Evolutionary conservation across 1,140 invertebrate species (phyloP), one percentile per base, ranked within the genome.

Genomic region (Gryllus bimaculatus): DNA sequence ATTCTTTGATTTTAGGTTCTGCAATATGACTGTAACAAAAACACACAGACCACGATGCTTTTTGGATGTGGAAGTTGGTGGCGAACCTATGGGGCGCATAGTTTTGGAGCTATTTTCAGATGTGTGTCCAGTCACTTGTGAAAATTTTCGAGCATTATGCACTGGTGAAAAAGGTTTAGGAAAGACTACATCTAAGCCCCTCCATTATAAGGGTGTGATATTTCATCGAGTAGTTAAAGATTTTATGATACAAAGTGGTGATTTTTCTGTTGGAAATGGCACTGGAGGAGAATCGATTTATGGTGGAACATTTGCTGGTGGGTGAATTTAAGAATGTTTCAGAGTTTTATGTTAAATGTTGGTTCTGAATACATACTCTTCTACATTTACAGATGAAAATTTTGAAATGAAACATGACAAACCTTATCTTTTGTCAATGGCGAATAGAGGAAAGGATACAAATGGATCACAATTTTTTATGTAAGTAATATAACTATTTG

Each of bases 391-490:
- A 91, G 97, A 98, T 92, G 97, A 99, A 88, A 93, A 93, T 83
- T 97, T 99, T 85, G 91, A 91, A 0, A 82, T 96, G 26, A 94
- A 96, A 85, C 97, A 98, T 89, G 95, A 97, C 82, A 89, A 90
- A 77, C 92, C 94, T 48, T 94, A 93, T 82, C 85, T 97, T 77
- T 87, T 99, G 48, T 98, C 96, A 3, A 99, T 99, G 98, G 97
- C 98, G 7, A 99, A 99, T 87, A 90, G 96, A 83, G 96, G 95
- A 76, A 95, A 95, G 85, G 93, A 99, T 84, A 98, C 98, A 15
- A 99, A 99, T 88, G 97, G 98, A 39, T 98, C 96, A 76, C 98
- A 99, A 85, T 99, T 99, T 88, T 99, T 99, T 88, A 96, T 99
- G 92, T 89, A 85, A 88, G 87, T 84, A 77, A 20, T 78, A 15